Conservation (phyloP, 2,113 vertebrate species). For the Carlito syrichta region DNA sequence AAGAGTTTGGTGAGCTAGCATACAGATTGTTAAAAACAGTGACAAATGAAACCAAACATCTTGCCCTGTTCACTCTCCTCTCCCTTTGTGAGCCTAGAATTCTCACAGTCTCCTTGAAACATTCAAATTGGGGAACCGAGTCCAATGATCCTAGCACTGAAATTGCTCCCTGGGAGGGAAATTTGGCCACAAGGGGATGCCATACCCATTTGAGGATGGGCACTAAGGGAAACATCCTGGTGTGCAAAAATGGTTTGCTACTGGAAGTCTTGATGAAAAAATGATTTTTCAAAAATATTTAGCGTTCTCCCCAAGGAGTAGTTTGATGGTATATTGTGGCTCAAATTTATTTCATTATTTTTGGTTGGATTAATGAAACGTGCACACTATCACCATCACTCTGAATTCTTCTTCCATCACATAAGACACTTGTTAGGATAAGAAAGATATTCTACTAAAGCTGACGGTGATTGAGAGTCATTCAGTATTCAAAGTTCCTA, state of each 20-base stretch:
- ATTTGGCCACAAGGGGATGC: conserved; percentile 21
- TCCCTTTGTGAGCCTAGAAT: not conserved
- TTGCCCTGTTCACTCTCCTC: conserved; percentile 48
- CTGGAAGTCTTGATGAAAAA: conserved; percentile 10
- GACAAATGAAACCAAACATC: conserved; percentile 28
- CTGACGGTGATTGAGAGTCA: conserved; percentile 68
- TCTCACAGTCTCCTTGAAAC: not conserved
- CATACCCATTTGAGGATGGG: not conserved
- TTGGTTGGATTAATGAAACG: conserved; percentile 56
- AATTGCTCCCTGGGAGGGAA: conserved; percentile 13
- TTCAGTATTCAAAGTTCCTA: conserved; percentile 73
- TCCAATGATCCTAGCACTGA: conserved; percentile 29
- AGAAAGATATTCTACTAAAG: conserved; percentile 62
- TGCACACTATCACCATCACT: conserved; percentile 53
- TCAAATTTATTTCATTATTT: conserved; percentile 46
- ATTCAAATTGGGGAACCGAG: conserved; percentile 24
- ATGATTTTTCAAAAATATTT: conserved; percentile 25
- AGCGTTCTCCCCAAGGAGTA: conserved; percentile 37
- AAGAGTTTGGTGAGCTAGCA: not conserved
- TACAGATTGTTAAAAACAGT: not conserved
- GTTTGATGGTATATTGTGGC: conserved; percentile 26
- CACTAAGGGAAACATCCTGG: not conserved
- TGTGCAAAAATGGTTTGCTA: not conserved
- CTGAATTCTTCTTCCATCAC: conserved; percentile 31
- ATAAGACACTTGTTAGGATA: conserved; percentile 52